A percentile compares a stretch with the other conserved stretches of the same genome.
Evolutionary conservation across 1,140 invertebrate species (phyloP).

Genomic region (Drosophila sp.): DNA sequence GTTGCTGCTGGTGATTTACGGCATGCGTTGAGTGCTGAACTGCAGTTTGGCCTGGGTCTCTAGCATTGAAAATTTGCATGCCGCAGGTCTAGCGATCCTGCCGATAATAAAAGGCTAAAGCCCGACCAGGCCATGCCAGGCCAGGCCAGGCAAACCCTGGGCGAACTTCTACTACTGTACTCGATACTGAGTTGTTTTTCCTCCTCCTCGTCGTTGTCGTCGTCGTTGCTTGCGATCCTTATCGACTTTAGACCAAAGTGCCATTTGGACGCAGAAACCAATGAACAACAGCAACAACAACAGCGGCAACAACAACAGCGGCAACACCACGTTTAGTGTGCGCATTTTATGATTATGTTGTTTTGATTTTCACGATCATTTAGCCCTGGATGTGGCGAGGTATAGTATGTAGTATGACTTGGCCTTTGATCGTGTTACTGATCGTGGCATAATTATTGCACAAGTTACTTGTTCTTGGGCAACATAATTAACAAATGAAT

Average conservation of each 20-base stretch:
- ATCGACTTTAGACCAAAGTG: conserved; percentile 77
- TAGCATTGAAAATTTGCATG: conserved; percentile 79
- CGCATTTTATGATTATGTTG: conserved; percentile 80
- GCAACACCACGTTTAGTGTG: conserved; percentile 74
- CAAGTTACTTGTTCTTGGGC: conserved; percentile 45
- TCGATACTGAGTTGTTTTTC: conserved; percentile 22
- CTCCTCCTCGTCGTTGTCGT: neutral
- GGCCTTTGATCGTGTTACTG: conserved; percentile 80
- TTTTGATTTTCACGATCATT: conserved; percentile 80
- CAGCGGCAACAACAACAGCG: conserved; percentile 53
- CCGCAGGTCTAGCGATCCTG: conserved; percentile 70
- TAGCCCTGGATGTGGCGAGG: conserved; percentile 19
- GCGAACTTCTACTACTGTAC: conserved; percentile 37
- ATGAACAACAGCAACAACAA: conserved; percentile 56
- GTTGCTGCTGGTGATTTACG: conserved; percentile 72
- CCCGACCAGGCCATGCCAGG: conserved; percentile 25
- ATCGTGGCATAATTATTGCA: conserved; percentile 77
- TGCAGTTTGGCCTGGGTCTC: conserved; percentile 38
- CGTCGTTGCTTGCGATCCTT: conserved; percentile 66
- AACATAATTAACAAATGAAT: conserved; percentile 82
- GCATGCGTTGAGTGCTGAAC: conserved; percentile 65
- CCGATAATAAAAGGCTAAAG: conserved; percentile 72
- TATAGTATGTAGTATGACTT: conserved; percentile 20
- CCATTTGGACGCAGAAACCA: conserved; percentile 76
- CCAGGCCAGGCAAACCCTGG: neutral